These are phyloP conservation scores for Amazona vittata DNA, from an alignment of 2,113 vertebrate genomes.

Conservation along the genomic window DNA sequence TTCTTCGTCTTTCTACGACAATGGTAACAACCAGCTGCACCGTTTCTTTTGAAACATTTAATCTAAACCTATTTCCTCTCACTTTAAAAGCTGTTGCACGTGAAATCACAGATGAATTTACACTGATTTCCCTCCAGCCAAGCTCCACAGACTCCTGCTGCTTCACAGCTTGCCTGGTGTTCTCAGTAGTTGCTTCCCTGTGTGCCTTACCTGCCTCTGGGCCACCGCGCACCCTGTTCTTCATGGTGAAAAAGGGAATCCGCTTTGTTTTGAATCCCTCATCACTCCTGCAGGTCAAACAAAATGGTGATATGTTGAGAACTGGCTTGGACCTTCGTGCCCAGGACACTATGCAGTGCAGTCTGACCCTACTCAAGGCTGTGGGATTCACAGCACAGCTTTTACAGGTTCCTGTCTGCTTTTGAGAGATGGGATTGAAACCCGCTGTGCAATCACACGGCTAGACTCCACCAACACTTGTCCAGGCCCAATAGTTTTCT, in stretches of 20 bases:
- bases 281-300: conserved; percentile 76
- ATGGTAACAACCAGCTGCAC: neutral
- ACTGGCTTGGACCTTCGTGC: neutral
- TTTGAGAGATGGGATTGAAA: neutral
- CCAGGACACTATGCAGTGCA: accelerated
- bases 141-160: neutral
- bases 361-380: neutral
- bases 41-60: neutral
- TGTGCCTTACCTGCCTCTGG: conserved; percentile 83
- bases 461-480: neutral
- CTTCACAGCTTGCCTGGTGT: neutral
- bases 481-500: neutral
- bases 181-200: neutral
- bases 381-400: neutral
- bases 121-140: neutral
- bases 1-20: neutral
- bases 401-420: neutral
- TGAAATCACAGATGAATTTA: neutral
- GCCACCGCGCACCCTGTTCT: conserved; percentile 81
- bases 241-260: conserved; percentile 87
- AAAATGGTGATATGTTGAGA: neutral
- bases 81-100: neutral
- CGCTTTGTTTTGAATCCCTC: conserved; percentile 83
- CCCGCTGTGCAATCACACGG: neutral
- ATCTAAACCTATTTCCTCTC: neutral